phyloP scores from a whole-genome alignment of 2,888 invertebrate genomes.

The Miltochrista miniata region DNA sequence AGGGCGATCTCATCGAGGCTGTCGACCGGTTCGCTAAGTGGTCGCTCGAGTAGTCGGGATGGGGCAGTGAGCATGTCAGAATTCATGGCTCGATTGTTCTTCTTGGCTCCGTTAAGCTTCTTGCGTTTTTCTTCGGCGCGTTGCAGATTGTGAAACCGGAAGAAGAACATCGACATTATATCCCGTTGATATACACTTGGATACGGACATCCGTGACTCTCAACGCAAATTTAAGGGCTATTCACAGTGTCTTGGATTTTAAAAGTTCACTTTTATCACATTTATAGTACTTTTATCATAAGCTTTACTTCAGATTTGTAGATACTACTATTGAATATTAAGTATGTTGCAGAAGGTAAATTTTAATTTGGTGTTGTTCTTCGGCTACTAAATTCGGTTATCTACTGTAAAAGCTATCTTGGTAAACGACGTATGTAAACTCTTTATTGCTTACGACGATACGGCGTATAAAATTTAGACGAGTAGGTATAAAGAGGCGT shows the following conservation, averaged over 20 bases:
- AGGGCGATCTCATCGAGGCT: conserved; percentile 96
- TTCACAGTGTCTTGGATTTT: too few relatives aligned
- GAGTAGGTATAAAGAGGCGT: conserved; percentile 6
- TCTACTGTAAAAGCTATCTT: neutral
- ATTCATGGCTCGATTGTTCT: conserved; percentile 58
- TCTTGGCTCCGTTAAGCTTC: conserved; percentile 50
- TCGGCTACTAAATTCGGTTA: neutral
- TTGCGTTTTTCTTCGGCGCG: conserved; percentile 88
- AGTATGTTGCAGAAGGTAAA: neutral
- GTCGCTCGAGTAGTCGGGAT: conserved; percentile 92
- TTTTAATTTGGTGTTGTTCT: too few relatives aligned
- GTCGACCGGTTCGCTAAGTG: conserved; percentile 93
- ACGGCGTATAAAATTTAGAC: conserved; percentile 9
- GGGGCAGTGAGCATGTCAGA: conserved; percentile 88
- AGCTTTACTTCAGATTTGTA: neutral
- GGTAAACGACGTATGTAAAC: conserved; percentile 5
- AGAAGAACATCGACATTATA: conserved; percentile 98
- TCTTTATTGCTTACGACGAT: conserved; percentile 1
- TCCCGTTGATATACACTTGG: conserved; percentile 36
- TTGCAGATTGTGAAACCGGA: conserved; percentile 95
- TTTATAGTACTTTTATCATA: conserved; percentile 1
- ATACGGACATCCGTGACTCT: conserved; percentile 13
- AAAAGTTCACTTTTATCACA: conserved; percentile 27
- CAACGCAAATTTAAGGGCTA: neutral
- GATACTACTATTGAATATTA: neutral